phyloP scores from a whole-genome alignment of 2,797 vertebrate species.

The Erpetoichthys calabaricus region DNA sequence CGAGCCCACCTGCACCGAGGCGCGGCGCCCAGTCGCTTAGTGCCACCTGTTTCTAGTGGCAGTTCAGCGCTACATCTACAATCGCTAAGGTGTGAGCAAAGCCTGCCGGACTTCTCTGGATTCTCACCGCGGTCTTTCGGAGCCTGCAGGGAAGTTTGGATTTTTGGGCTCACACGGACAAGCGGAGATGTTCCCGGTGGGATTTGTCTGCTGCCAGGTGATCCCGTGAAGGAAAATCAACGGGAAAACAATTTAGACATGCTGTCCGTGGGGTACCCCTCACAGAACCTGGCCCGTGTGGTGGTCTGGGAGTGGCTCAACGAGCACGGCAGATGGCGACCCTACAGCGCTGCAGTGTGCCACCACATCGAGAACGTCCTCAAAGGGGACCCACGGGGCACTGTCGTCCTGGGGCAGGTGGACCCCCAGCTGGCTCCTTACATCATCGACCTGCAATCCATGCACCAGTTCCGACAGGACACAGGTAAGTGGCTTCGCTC shows the following conservation, averaged over 20 bases:
- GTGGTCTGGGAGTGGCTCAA: conserved; percentile 97
- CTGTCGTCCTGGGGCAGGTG: conserved; percentile 82
- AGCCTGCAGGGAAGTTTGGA: too few species aligned
- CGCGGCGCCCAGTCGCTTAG: too few species aligned
- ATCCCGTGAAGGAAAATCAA: background rate
- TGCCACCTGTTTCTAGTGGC: too few species aligned
- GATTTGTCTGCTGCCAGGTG: background rate
- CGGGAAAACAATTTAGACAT: background rate
- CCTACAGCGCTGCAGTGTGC: conserved; percentile 77
- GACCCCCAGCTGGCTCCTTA: conserved; percentile 81
- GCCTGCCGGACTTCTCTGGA: too few species aligned
- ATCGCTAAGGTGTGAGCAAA: too few species aligned
- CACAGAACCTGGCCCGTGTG: conserved; percentile 79
- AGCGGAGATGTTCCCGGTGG: too few species aligned
- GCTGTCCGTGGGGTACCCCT: conserved; percentile 58
- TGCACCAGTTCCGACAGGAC: conserved; percentile 94
- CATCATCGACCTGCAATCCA: conserved; percentile 87
- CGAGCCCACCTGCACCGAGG: too few species aligned
- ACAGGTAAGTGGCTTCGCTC: conserved; percentile 58
- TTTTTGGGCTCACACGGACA: too few species aligned
- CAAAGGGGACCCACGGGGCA: conserved; percentile 75
- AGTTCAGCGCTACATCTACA: too few species aligned
- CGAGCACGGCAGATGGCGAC: conserved; percentile 85
- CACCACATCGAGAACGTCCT: conserved; percentile 88
- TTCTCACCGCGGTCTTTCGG: too few species aligned